Evolutionary conservation across 2,797 vertebrate species (phyloP).

Genomic region (Dallia pectoralis): DNA sequence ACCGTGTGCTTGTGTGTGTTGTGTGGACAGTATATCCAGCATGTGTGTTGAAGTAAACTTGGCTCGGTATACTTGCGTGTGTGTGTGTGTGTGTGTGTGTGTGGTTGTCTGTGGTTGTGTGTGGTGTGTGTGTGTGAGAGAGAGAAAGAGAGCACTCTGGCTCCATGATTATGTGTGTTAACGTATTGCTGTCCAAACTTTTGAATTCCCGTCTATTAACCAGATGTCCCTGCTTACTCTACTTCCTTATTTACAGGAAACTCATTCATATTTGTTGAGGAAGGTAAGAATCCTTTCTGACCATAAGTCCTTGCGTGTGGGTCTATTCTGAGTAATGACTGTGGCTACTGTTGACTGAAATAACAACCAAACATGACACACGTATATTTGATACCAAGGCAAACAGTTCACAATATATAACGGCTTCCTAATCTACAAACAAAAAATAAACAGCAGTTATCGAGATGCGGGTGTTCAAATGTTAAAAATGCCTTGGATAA

Average conservation of each 20-base stretch:
- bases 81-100: not conserved
- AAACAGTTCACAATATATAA: not conserved
- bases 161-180: too few species aligned
- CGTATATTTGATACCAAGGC: not conserved
- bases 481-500: slow-evolving; percentile 21
- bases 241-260: slow-evolving; percentile 22
- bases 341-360: not conserved
- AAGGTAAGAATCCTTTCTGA: not conserved
- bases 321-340: slow-evolving; percentile 8
- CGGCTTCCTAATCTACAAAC: not conserved
- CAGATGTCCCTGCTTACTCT: not conserved
- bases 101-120: slow-evolving; percentile 4
- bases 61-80: slow-evolving; percentile 30
- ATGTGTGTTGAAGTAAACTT: slow-evolving; percentile 41
- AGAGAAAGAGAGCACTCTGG: not conserved
- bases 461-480: slow-evolving; percentile 12
- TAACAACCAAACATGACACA: not conserved
- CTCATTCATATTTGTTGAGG: slow-evolving; percentile 24
- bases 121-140: not conserved
- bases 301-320: not conserved
- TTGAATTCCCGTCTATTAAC: not conserved
- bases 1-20: not conserved
- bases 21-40: not conserved
- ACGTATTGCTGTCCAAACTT: not conserved
- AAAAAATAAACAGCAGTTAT: not conserved